phyloP scores from a whole-genome alignment of 2,888 invertebrate species.

The Dasypolia templi region DNA sequence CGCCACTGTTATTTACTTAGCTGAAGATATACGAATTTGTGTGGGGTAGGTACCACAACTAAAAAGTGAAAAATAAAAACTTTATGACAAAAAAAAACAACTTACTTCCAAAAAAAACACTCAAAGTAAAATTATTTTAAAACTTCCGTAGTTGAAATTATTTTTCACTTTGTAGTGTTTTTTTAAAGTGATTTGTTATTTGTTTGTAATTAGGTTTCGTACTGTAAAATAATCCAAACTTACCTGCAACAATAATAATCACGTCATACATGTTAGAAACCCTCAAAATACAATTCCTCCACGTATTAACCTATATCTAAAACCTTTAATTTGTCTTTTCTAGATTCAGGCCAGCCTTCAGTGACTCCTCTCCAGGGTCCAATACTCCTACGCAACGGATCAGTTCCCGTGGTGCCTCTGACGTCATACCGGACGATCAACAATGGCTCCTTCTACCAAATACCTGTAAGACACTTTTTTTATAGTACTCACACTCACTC shows the following conservation, averaged over 20 bases:
- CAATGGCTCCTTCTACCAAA: slow-evolving; percentile 96
- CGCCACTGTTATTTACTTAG: too few species aligned
- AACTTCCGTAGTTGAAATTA: too few species aligned
- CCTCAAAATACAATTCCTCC: neutral
- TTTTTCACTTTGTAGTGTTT: too few species aligned
- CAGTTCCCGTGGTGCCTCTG: slow-evolving; percentile 96
- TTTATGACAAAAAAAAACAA: too few species aligned
- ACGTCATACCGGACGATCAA: slow-evolving; percentile 96
- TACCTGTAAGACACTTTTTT: slow-evolving; percentile 94
- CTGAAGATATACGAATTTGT: too few species aligned
- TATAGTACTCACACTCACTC: too few species aligned
- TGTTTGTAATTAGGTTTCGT: neutral
- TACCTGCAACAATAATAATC: neutral
- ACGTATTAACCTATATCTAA: neutral
- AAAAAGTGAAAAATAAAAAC: too few species aligned
- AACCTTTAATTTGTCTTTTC: slow-evolving; percentile 47
- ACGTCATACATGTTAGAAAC: neutral
- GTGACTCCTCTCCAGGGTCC: slow-evolving; percentile 97
- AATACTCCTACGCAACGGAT: slow-evolving; percentile 95
- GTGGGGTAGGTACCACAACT: too few species aligned
- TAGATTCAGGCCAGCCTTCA: slow-evolving; percentile 89
- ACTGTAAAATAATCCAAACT: neutral
- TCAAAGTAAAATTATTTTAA: too few species aligned
- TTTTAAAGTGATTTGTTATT: too few species aligned
- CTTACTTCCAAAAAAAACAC: too few species aligned